A percentile compares a stretch with the other conserved stretches of the same genome.
Evolutionary conservation across 2,797 vertebrate genomes (phyloP).

Genomic region (Podarcis siculus): DNA sequence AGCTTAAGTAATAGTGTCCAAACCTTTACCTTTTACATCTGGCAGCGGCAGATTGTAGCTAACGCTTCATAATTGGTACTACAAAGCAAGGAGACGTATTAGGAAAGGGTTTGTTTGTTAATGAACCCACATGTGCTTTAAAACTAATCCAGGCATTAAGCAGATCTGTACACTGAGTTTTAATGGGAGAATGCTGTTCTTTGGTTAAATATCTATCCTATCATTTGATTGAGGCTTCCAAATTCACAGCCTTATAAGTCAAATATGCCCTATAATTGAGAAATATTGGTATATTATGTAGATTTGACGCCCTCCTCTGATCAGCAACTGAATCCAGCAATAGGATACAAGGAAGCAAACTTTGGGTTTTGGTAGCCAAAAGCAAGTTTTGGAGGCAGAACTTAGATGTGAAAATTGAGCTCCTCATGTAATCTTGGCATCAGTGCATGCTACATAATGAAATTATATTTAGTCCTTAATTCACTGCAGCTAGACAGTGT

Average conservation of each 20-base stretch:
- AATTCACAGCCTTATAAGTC: not conserved
- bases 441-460: not conserved
- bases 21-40: conserved; percentile 62
- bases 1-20: conserved; percentile 65
- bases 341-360: not conserved
- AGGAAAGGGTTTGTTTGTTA: conserved; percentile 48
- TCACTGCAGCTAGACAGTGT: too few relatives aligned
- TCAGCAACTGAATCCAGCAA: not conserved
- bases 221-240: not conserved
- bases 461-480: not conserved
- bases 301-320: not conserved
- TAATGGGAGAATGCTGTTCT: conserved; percentile 15
- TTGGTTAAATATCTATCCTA: not conserved
- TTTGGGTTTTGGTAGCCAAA: not conserved
- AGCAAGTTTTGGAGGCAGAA: not conserved
- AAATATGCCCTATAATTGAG: not conserved
- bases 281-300: not conserved
- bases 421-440: not conserved
- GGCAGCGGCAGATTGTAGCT: conserved; percentile 66
- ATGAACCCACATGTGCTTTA: conserved; percentile 39
- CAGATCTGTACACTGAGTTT: not conserved
- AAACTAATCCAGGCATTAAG: not conserved
- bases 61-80: conserved; percentile 47
- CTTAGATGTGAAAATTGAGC: not conserved
- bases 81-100: conserved; percentile 40